Conservation (phyloP, 1,140 invertebrate genomes). For the Pseudoatta argentina region DNA sequence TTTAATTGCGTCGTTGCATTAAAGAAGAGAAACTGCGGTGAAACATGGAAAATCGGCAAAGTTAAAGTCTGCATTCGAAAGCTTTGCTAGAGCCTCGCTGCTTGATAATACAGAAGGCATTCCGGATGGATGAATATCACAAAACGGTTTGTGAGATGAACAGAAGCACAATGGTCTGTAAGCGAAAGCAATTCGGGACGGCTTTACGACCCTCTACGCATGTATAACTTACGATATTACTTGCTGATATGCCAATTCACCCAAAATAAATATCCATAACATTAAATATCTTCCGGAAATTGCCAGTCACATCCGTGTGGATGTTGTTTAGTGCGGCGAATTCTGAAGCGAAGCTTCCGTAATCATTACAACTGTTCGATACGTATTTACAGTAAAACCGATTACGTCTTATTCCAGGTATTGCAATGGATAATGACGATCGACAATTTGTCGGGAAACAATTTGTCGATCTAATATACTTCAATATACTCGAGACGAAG, state of each 20-base stretch:
- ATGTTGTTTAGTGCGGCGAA: not conserved
- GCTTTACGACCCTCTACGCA: constrained; percentile 20
- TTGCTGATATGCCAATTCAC: constrained; percentile 13
- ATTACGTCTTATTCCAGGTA: constrained; percentile 14
- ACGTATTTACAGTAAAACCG: constrained; percentile 26
- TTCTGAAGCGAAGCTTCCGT: not conserved
- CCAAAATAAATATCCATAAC: not conserved
- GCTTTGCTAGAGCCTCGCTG: not conserved
- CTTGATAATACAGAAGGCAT: constrained; percentile 38
- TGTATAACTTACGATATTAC: constrained; percentile 33
- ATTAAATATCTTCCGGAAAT: constrained; percentile 32
- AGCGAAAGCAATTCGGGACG: not conserved
- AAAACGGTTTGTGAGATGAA: constrained; percentile 31
- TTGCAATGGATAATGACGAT: constrained; percentile 3
- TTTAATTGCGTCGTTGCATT: constrained; percentile 23
- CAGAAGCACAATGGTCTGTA: constrained; percentile 24
- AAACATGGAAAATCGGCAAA: not conserved
- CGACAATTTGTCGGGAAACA: not conserved
- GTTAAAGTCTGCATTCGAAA: not conserved
- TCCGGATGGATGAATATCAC: constrained; percentile 45
- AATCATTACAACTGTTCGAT: not conserved
- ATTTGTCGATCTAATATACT: not conserved
- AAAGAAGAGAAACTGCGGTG: constrained; percentile 26
- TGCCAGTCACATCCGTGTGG: no score
- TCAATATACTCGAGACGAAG: not conserved